Evolutionary conservation across 1,140 invertebrate genomes (phyloP), one percentile per base, ranked within the genome.

Genomic region (Drosophila kohkoa): DNA sequence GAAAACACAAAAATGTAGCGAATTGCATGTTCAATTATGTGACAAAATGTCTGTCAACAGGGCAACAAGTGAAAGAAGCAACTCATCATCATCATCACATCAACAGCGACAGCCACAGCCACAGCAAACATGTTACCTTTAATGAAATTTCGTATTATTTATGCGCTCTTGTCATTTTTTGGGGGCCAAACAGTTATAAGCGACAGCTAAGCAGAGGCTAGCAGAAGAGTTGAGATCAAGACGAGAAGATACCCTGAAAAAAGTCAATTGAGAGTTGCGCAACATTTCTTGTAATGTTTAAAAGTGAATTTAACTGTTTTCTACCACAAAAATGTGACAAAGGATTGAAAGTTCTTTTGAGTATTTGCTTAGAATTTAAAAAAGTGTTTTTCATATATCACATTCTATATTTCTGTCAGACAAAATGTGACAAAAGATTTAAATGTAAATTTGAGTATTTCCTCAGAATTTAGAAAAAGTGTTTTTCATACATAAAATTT

Each of bases 11-110:
- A 62, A 43, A 68, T 57, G 35, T 57, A 35, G 51, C 51, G 43
- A 69, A 83, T 83, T 81, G 85, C 80, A 81, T 88, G 85, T 76
- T 89, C 63, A 88, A 88, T 79, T 79, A 89, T 89, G 85, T 89
- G 86, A 89, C 85, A 89, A 89, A 89, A 85, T 85, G 85, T 81
- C 81, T 89, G 85, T 89, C 85, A 88, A 89, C 85, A 77, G 75
- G 76, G 64, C 60, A 67, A 57, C 48, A 75, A 62, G 63, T 74
- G 76, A 82, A 80, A 82, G 68, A 65, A 38, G 79, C 79, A 51
- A 75, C 70, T 88, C 46, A 74, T 72, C 77, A 72, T 65, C 43
- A 43, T 63, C 30, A 65, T 67, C 35, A 38, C 60, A 67, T 62
- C 28, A 51, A 25, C 15, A 73, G 41, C 48, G 54, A 67, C 46